phyloP scores from a whole-genome alignment of 2,888 invertebrate genomes.

The Aphelenchoides bicaudatus region DNA sequence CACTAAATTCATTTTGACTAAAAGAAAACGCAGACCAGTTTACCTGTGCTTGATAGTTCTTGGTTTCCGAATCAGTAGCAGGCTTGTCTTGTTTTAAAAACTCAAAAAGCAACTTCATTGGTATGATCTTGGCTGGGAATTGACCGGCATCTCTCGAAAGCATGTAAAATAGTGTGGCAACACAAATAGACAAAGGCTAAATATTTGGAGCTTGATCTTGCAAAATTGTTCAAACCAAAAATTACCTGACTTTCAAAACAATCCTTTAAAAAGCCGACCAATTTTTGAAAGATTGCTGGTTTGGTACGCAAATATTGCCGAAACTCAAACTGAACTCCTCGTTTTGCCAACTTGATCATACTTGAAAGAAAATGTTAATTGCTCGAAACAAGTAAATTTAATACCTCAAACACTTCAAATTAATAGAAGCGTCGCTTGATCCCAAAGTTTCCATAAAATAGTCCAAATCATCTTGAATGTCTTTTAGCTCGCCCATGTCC shows the following conservation, averaged over 20 bases:
- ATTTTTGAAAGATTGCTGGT: constrained; percentile 30
- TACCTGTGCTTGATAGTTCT: constrained; percentile 1
- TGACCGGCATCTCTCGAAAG: constrained; percentile 43
- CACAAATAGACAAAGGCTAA: constrained; percentile 28
- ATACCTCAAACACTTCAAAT: constrained; percentile 14
- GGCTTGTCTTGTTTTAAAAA: constrained; percentile 2
- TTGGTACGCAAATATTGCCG: constrained; percentile 50
- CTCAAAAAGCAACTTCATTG: constrained; percentile 2
- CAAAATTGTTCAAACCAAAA: background rate
- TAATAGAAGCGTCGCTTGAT: background rate
- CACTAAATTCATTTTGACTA: constrained; percentile 28
- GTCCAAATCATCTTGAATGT: constrained; percentile 16
- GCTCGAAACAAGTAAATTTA: background rate
- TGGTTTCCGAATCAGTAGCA: background rate
- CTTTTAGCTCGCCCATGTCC: constrained; percentile 6
- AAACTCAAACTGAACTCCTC: constrained; percentile 46
- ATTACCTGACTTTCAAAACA: constrained; percentile 21
- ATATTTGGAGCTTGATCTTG: background rate
- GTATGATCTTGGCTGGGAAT: constrained; percentile 25
- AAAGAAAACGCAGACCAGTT: background rate
- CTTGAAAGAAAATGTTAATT: constrained; percentile 30
- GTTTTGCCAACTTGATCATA: constrained; percentile 42
- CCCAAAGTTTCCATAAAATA: constrained; percentile 20
- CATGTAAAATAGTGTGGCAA: constrained; percentile 47
- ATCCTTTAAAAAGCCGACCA: constrained; percentile 38